Conservation (phyloP, 2,797 vertebrate species). For the Myioborus miniatus region DNA sequence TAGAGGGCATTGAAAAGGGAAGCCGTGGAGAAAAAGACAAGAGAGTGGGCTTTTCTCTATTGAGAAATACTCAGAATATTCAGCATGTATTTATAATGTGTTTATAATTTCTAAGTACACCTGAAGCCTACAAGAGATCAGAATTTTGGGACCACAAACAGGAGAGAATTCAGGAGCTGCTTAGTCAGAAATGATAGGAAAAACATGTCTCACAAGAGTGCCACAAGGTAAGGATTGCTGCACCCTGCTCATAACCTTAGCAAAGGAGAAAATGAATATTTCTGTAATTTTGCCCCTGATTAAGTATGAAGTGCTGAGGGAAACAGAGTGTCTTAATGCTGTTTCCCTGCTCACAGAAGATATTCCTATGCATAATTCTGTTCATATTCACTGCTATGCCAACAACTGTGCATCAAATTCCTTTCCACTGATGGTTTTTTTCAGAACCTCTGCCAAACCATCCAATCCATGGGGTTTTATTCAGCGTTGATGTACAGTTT, state of each 20-base stretch:
- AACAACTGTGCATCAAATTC: not conserved
- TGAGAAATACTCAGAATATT: not conserved
- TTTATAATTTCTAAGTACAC: not conserved
- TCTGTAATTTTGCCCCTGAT: not conserved
- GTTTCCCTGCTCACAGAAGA: not conserved
- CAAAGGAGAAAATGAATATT: not conserved
- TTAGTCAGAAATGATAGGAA: not conserved
- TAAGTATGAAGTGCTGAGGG: not conserved
- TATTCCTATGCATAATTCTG: not conserved
- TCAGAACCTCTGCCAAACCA: constrained; percentile 6
- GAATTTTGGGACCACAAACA: not conserved
- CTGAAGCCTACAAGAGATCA: not conserved
- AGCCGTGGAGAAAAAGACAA: not conserved
- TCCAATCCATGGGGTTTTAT: not conserved
- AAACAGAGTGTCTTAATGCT: not conserved
- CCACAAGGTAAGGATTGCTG: not conserved
- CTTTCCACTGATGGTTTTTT: not conserved
- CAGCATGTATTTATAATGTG: not conserved
- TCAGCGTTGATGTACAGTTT: not conserved
- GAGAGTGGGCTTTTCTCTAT: not conserved
- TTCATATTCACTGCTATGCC: not conserved
- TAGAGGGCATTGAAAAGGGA: not conserved
- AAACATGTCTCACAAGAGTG: not conserved
- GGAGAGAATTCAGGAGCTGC: not conserved
- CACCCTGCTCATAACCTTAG: not conserved